phyloP scores from a whole-genome alignment of 1,140 invertebrate species.

The Hycleus phaleratus region DNA sequence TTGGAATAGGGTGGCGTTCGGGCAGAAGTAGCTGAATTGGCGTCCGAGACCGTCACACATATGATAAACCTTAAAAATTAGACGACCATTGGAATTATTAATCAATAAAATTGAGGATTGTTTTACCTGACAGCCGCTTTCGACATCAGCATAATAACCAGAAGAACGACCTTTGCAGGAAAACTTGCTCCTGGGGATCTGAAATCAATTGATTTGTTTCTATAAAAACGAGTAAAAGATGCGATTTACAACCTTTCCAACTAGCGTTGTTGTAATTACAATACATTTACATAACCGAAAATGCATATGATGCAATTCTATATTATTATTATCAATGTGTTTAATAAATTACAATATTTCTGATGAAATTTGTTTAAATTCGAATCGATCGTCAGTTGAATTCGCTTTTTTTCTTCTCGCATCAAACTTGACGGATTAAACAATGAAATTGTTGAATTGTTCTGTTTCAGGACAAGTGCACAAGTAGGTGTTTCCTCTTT shows the following conservation, averaged over 20 bases:
- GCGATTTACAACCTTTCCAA: slow-evolving; percentile 5
- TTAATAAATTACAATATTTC: not conserved
- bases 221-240: too few relatives aligned
- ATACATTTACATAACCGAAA: slow-evolving; percentile 12
- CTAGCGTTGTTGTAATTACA: not conserved
- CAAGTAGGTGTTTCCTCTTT: slow-evolving; percentile 7
- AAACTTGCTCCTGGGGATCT: slow-evolving; percentile 41
- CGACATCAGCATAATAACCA: slow-evolving; percentile 68
- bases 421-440: not conserved
- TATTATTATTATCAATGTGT: too few relatives aligned
- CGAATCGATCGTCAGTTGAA: not conserved
- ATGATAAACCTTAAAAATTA: slow-evolving; percentile 58
- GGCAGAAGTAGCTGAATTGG: slow-evolving; percentile 68
- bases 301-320: too few relatives aligned
- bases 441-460: slow-evolving; percentile 6
- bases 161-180: slow-evolving; percentile 54
- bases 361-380: slow-evolving; percentile 5
- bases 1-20: slow-evolving; percentile 70
- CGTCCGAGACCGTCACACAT: slow-evolving; percentile 65
- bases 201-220: slow-evolving; percentile 3
- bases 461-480: not conserved
- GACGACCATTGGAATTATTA: not conserved
- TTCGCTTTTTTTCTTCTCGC: not conserved
- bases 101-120: not conserved
- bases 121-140: slow-evolving; percentile 60